Base-by-base conservation (phyloP, 2,113 vertebrate species). In the Cathartes aura region DNA sequence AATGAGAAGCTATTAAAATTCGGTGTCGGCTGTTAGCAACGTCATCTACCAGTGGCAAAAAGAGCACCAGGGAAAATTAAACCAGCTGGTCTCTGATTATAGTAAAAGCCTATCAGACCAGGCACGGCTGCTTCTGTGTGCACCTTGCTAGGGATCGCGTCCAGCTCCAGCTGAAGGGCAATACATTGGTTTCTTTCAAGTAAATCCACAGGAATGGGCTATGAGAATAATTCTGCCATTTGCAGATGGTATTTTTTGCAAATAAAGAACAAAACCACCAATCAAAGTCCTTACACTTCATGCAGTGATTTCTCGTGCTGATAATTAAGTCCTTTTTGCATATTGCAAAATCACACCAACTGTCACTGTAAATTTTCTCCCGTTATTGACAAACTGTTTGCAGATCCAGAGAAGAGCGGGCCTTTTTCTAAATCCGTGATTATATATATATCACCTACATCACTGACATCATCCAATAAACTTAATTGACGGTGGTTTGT, bases 401-500 rank as follows among this genome's bases (percentile, higher is more conserved):
- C 78, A 90, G 96, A 94, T 50, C 93, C 96, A 88, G 70, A 93
- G 94, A 94, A 19, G 59, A 96, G 90, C 66, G 87, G 52, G 32
- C 40, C 55, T 95, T 97, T 92, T 96, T 58, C 87, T 78, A 95
- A 97, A 97, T 97, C 96, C 94, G 75, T 89, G 90, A 90, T 96
- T 93, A 81, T 95, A 96, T 71, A 82, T 89, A 91, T 67, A 71
- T 93, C 97, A 97, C 95, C 97, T 91, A 84, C 95, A 97, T 97
- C 98, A 97, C 97, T 98, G 98, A 98, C 98, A 97, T 97, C 93
- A 97, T 99, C 95, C 97, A 98, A 99, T 98, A 98, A 98, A 98
- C 98, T 98, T 99, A 99, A 99, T 98, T 97, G 98, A 98, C 89
- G 67, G 92, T 18, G 96, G 55, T 98, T 98, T 98, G 97, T 98